Evolutionary conservation across 2,888 invertebrate species (phyloP).

Genomic region (Myopa testacea): DNA sequence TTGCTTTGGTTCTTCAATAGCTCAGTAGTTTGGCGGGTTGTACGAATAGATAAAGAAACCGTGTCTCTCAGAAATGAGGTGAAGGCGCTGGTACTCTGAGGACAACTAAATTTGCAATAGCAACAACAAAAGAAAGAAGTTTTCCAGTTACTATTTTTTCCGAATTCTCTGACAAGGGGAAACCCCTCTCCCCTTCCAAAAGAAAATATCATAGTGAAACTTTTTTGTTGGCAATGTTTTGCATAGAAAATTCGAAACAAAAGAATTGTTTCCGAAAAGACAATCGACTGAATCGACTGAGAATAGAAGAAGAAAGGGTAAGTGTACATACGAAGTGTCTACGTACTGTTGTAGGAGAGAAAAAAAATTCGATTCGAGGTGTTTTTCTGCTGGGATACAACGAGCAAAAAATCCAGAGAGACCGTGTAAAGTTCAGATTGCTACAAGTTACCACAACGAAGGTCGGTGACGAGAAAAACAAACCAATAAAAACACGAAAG

Average conservation of each 20-base stretch:
- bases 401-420: neutral
- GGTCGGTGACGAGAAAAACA: neutral
- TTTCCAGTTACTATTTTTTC: neutral
- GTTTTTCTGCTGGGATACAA: neutral
- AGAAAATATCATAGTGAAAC: neutral
- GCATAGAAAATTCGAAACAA: neutral
- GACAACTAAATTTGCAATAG: neutral
- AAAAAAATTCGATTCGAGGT: neutral
- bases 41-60: too few relatives aligned
- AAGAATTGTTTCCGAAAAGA: neutral
- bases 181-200: neutral
- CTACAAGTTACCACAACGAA: neutral
- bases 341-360: neutral
- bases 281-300: neutral
- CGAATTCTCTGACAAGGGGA: too few relatives aligned
- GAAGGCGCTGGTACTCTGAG: neutral
- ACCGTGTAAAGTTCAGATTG: neutral
- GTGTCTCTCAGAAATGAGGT: neutral
- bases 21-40: too few relatives aligned
- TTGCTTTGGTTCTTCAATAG: too few relatives aligned
- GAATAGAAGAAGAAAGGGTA: neutral
- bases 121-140: neutral
- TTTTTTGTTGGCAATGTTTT: neutral
- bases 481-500: neutral
- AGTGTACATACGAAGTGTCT: neutral